Evolutionary conservation across 2,797 vertebrate species (phyloP).

Genomic region (Apogon hyalosoma): DNA sequence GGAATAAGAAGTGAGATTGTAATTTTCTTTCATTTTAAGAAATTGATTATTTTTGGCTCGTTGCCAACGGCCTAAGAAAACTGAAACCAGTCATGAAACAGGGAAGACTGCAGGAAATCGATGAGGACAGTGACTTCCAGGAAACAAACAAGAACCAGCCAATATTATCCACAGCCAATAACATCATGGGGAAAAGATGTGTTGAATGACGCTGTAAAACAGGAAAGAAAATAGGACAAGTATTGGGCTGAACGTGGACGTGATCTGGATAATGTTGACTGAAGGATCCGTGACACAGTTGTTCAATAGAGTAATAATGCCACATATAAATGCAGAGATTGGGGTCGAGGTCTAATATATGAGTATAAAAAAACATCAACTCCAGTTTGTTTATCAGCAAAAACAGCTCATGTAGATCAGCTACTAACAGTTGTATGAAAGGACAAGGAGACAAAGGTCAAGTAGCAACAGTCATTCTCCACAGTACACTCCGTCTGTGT

Average conservation of each 20-base stretch:
- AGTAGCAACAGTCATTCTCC: constrained; percentile 11
- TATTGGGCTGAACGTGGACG: no score
- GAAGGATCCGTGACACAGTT: no score
- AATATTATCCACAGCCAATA: constrained; percentile 20
- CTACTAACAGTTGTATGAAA: constrained; percentile 33
- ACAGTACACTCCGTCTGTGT: constrained; percentile 2
- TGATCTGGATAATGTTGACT: no score
- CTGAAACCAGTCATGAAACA: constrained; percentile 34
- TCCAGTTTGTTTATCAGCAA: constrained; percentile 38
- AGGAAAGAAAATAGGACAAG: background rate
- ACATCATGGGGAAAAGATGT: constrained; percentile 21
- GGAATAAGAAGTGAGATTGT: constrained; percentile 7
- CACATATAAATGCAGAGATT: constrained; percentile 12
- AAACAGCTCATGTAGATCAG: constrained; percentile 21
- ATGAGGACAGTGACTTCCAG: constrained; percentile 39
- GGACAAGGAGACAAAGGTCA: constrained; percentile 55
- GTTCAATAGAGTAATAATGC: background rate
- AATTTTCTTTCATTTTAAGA: constrained; percentile 32
- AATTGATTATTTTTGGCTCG: constrained; percentile 19
- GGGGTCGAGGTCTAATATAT: background rate
- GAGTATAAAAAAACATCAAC: constrained; percentile 22
- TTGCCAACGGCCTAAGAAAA: constrained; percentile 12
- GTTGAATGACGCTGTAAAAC: constrained; percentile 19
- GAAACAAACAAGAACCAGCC: constrained; percentile 34
- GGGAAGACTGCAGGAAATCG: constrained; percentile 42